Percentiles rank a stretch among this genome's conserved stretches.
These are phyloP conservation scores for Rhopalosiphum padi DNA, from an alignment of 1,140 invertebrate species.

Conservation along the genomic window DNA sequence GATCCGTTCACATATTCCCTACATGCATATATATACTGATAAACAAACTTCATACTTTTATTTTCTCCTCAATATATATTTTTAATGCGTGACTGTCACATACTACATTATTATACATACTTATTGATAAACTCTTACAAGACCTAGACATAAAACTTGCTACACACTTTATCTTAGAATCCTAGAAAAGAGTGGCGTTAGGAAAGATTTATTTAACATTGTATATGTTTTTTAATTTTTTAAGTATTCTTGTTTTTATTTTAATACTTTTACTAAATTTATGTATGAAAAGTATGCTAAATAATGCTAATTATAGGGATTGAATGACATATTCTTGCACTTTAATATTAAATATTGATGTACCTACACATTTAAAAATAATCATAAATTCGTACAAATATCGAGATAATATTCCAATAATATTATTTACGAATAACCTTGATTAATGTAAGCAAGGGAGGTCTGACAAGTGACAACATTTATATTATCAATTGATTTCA, in stretches of 20 bases:
- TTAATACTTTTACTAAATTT: not conserved
- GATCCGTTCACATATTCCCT: not conserved
- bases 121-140: not conserved
- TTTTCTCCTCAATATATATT: not conserved
- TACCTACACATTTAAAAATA: not conserved
- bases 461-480: not conserved
- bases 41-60: not conserved
- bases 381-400: not conserved
- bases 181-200: not conserved
- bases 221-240: no score
- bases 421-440: not conserved
- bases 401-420: not conserved
- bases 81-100: not conserved
- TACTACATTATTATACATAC: not conserved
- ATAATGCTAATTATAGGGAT: not conserved
- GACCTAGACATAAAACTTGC: not conserved
- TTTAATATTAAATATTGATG: not conserved
- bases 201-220: not conserved
- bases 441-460: not conserved
- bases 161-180: not conserved
- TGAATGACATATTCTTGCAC: not conserved
- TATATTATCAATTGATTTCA: not conserved
- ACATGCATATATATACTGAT: not conserved
- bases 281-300: not conserved
- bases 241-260: not conserved